phyloP scores from a whole-genome alignment of 1,140 invertebrate genomes.

The Trachymyrmex cornetzi region DNA sequence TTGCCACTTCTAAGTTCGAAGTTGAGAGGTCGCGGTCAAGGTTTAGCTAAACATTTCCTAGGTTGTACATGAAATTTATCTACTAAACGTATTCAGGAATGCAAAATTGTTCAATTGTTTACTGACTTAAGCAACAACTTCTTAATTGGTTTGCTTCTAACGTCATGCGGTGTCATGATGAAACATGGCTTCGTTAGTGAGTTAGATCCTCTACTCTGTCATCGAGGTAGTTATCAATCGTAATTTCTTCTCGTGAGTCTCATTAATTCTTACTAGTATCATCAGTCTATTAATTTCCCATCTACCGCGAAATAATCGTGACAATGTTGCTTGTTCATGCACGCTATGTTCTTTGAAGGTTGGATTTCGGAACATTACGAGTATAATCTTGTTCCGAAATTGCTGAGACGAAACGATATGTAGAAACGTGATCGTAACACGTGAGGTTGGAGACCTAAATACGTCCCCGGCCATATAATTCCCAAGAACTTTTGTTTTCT shows the following conservation, averaged over 20 bases:
- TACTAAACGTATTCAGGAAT: constrained; percentile 13
- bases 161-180: not conserved
- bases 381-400: constrained; percentile 34
- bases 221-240: constrained; percentile 31
- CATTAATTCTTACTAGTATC: constrained; percentile 14
- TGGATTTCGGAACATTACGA: constrained; percentile 5
- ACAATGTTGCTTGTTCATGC: not conserved
- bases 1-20: constrained; percentile 34
- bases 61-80: not conserved
- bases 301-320: constrained; percentile 21
- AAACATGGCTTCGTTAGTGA: constrained; percentile 10
- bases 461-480: not conserved
- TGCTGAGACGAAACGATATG: constrained; percentile 18
- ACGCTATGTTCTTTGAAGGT: constrained; percentile 20
- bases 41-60: constrained; percentile 31
- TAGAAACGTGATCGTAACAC: constrained; percentile 23
- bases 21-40: constrained; percentile 47
- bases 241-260: constrained; percentile 13
- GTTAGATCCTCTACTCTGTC: not conserved
- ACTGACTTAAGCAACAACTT: constrained; percentile 11
- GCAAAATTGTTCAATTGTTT: constrained; percentile 19
- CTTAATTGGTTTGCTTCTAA: constrained; percentile 8
- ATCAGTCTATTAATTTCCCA: constrained; percentile 32
- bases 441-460: constrained; percentile 4
- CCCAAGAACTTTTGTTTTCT: not conserved